Conservation (phyloP, 1,140 invertebrate genomes). For the Grapholita molesta region DNA sequence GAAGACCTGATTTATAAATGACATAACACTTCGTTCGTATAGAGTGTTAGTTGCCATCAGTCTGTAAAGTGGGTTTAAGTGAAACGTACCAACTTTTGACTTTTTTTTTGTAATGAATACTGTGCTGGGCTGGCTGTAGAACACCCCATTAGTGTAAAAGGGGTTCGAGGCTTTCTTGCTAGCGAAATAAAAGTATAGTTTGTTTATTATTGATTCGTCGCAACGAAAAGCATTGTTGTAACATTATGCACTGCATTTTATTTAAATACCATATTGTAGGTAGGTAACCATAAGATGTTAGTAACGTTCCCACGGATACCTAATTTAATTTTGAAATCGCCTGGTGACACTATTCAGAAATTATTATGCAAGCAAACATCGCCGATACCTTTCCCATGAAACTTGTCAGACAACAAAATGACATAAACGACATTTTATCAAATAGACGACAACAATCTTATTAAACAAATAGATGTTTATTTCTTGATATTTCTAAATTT, state of each 20-base stretch:
- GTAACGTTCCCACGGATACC: background rate
- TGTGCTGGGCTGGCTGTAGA: too few species aligned
- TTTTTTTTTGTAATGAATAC: too few species aligned
- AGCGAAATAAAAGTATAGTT: too few species aligned
- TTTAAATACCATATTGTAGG: too few species aligned
- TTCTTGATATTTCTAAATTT: background rate
- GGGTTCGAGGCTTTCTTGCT: too few species aligned
- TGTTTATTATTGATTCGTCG: too few species aligned
- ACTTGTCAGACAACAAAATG: background rate
- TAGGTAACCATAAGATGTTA: too few species aligned
- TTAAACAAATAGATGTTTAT: background rate
- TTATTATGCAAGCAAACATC: background rate
- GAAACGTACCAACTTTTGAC: background rate
- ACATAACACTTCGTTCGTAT: background rate
- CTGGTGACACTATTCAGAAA: background rate
- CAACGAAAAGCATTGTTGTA: too few species aligned
- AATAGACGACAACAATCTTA: background rate
- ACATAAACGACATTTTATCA: background rate
- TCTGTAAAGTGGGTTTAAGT: too few species aligned
- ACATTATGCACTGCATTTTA: too few species aligned
- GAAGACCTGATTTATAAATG: background rate
- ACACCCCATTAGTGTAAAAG: too few species aligned
- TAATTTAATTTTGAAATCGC: background rate
- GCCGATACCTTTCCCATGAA: background rate
- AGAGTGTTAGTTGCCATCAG: background rate